These are phyloP conservation scores for Phacellophora camtschatica DNA, from an alignment of 30 jellyfish, hydroid and myxozoan genomes.

Conservation along the genomic window DNA sequence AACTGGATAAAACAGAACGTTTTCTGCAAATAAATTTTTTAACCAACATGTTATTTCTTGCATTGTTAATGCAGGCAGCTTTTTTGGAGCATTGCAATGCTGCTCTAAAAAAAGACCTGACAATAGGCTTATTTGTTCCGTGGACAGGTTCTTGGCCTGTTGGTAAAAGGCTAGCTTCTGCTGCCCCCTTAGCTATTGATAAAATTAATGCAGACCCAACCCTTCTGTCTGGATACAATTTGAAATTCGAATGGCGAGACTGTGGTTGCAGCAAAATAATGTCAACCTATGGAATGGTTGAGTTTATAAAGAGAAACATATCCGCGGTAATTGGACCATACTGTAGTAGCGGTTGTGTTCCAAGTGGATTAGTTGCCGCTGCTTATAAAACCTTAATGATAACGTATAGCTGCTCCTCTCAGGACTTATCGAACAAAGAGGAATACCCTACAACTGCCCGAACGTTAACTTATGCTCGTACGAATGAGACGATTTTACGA, in stretches of 20 bases:
- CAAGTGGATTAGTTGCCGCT: slow-evolving; percentile 66
- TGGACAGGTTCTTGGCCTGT: slow-evolving; percentile 97
- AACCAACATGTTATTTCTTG: no score
- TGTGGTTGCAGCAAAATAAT: slow-evolving; percentile 46
- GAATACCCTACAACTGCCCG: slow-evolving; percentile 87
- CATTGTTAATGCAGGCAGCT: no score
- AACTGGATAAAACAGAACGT: no score
- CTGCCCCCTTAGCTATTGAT: slow-evolving; percentile 68
- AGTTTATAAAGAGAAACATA: slow-evolving; percentile 13
- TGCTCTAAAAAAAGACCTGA: slow-evolving; percentile 44
- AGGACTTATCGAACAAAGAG: slow-evolving; percentile 53
- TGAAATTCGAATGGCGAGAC: slow-evolving; percentile 58
- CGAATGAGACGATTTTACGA: slow-evolving; percentile 30
- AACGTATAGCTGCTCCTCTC: slow-evolving; percentile 79
- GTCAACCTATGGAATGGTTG: slow-evolving; percentile 70
- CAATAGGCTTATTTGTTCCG: slow-evolving; percentile 89
- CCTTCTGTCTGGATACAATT: slow-evolving; percentile 24
- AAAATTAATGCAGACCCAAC: slow-evolving; percentile 40
- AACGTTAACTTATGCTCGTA: slow-evolving; percentile 83
- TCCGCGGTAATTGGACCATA: slow-evolving; percentile 71
- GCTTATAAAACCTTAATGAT: slow-evolving; percentile 77
- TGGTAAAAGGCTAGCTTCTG: slow-evolving; percentile 77
- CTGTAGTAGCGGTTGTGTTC: slow-evolving; percentile 60
- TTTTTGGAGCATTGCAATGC: no score
- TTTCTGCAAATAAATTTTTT: no score